phyloP scores from a whole-genome alignment of 2,113 vertebrate genomes.

The Brachyistius frenatus region DNA sequence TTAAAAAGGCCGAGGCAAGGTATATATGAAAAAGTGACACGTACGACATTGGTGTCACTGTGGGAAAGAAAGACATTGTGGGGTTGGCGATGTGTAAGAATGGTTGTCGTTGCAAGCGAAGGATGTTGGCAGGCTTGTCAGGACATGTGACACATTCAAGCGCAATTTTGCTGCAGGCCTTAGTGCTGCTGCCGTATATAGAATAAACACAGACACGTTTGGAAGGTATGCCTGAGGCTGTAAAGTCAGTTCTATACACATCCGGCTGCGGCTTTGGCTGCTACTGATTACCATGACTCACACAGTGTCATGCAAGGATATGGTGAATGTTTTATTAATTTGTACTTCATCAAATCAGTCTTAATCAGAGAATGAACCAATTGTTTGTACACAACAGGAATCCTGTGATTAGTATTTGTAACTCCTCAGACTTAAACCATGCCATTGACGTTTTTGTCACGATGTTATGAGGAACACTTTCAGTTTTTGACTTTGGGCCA shows the following conservation, averaged over 20 bases:
- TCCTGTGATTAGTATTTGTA: constrained; percentile 34
- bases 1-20: background rate
- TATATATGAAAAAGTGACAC: constrained; percentile 18
- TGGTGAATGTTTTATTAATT: constrained; percentile 49
- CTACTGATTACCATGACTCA: constrained; percentile 32
- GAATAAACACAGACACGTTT: constrained; percentile 67
- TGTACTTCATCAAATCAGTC: constrained; percentile 37
- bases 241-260: constrained; percentile 22
- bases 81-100: constrained; percentile 33
- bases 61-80: constrained; percentile 31
- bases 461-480: too few species aligned
- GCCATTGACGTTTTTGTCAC: constrained; percentile 4
- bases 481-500: too few species aligned
- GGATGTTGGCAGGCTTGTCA: constrained; percentile 55
- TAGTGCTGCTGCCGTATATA: constrained; percentile 53
- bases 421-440: constrained; percentile 4
- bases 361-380: constrained; percentile 38
- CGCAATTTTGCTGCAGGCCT: constrained; percentile 52
- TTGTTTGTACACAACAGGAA: constrained; percentile 43
- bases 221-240: constrained; percentile 42
- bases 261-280: constrained; percentile 14
- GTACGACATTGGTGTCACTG: constrained; percentile 24
- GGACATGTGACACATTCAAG: constrained; percentile 54
- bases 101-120: constrained; percentile 37
- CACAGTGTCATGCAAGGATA: constrained; percentile 5